These are phyloP conservation scores for Aporrectodea caliginosa DNA, from an alignment of 1,140 invertebrate genomes.

Conservation along the genomic window DNA sequence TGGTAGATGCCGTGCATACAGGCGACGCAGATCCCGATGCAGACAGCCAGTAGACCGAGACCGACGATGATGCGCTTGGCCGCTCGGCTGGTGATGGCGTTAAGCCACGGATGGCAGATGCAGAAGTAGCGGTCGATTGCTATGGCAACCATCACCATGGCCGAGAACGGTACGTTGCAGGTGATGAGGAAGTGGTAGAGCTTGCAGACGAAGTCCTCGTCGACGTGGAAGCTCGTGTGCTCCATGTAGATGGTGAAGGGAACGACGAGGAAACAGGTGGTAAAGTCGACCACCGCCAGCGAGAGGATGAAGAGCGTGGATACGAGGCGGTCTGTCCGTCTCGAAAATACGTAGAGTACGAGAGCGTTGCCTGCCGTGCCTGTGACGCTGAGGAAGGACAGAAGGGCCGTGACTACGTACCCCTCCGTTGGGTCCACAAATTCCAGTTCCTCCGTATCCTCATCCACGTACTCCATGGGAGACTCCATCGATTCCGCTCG, in stretches of 20 bases:
- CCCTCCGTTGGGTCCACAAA: neutral
- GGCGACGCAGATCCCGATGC: slow-evolving; percentile 44
- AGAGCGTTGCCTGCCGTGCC: slow-evolving; percentile 52
- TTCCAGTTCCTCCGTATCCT: neutral
- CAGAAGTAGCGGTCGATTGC: slow-evolving; percentile 53
- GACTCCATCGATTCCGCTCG: too few relatives aligned
- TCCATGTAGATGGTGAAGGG: slow-evolving; percentile 47
- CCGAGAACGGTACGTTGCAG: slow-evolving; percentile 49
- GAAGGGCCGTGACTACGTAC: neutral
- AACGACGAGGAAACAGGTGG: slow-evolving; percentile 48
- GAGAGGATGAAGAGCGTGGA: slow-evolving; percentile 50
- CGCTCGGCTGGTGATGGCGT: slow-evolving; percentile 43
- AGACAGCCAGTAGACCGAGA: slow-evolving; percentile 39
- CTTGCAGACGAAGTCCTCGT: slow-evolving; percentile 47
- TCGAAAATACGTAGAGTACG: slow-evolving; percentile 52
- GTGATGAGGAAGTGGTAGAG: slow-evolving; percentile 51
- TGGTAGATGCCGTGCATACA: slow-evolving; percentile 44
- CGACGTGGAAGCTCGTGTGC: slow-evolving; percentile 35
- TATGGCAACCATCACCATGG: slow-evolving; percentile 53
- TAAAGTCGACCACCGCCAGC: slow-evolving; percentile 48
- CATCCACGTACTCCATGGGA: too few relatives aligned
- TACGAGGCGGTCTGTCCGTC: slow-evolving; percentile 41
- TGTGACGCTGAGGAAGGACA: slow-evolving; percentile 4
- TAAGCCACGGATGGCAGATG: slow-evolving; percentile 51
- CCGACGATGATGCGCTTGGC: slow-evolving; percentile 45